Conservation (phyloP, 2,797 vertebrate species). For the Peromyscus nudipes region DNA sequence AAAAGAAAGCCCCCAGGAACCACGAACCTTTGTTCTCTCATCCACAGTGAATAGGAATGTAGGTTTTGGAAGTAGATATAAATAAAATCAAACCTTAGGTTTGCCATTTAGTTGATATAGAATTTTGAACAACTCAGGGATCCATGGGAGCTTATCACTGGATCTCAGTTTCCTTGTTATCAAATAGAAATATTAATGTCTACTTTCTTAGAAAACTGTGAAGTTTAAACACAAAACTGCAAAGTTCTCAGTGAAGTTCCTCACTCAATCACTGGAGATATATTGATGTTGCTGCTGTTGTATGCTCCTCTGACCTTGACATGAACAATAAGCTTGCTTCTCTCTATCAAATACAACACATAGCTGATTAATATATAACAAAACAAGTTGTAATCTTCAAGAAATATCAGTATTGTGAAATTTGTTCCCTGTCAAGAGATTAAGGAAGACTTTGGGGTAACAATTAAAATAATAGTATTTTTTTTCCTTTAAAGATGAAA, state of each 20-base stretch:
- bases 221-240: background rate
- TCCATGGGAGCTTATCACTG: background rate
- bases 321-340: background rate
- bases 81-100: slow-evolving; percentile 15
- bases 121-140: background rate
- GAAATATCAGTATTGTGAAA: slow-evolving; percentile 26
- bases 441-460: background rate
- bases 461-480: background rate
- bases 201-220: background rate
- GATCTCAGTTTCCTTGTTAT: slow-evolving; percentile 25
- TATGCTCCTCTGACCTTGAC: background rate
- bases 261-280: background rate
- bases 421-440: background rate
- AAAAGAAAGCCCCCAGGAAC: background rate
- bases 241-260: background rate
- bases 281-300: background rate
- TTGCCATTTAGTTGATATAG: background rate
- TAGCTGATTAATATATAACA: slow-evolving; percentile 17
- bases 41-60: background rate
- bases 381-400: background rate
- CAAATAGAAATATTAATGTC: background rate
- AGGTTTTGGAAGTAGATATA: background rate
- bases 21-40: background rate
- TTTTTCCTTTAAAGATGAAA: slow-evolving; percentile 15
- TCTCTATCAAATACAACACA: background rate